phyloP scores from a whole-genome alignment of 2,888 invertebrate species.

The Hemistola chrysoprasaria region DNA sequence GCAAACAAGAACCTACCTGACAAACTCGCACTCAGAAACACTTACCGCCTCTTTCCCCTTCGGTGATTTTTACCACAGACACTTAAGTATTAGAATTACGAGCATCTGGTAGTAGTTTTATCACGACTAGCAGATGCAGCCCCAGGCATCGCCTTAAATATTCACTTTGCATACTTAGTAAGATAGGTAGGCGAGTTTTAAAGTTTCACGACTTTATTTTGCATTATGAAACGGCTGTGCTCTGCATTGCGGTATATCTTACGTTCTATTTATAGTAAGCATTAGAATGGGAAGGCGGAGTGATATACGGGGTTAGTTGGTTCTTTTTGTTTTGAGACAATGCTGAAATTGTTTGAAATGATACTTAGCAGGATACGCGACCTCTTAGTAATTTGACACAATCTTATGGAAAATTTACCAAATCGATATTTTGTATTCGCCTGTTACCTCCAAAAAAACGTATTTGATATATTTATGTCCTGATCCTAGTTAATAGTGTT shows the following conservation, averaged over 20 bases:
- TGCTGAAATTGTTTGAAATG: not conserved
- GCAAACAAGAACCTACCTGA: not conserved
- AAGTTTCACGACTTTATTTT: conserved; percentile 49
- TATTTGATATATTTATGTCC: too few relatives aligned
- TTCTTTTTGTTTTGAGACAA: not conserved
- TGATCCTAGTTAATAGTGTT: too few relatives aligned
- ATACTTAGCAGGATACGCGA: too few relatives aligned
- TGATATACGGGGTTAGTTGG: conserved; percentile 24
- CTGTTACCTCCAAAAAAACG: too few relatives aligned
- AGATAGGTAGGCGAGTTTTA: conserved; percentile 49
- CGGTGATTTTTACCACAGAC: conserved; percentile 44
- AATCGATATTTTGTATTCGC: too few relatives aligned
- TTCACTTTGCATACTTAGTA: conserved; percentile 64
- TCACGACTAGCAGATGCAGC: conserved; percentile 58
- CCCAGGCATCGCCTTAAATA: conserved; percentile 52
- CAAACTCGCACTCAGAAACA: not conserved
- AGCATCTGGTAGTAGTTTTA: conserved; percentile 57
- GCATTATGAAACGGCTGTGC: conserved; percentile 40
- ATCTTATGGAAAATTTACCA: too few relatives aligned
- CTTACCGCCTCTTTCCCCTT: conserved; percentile 19
- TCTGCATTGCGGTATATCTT: conserved; percentile 36
- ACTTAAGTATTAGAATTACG: conserved; percentile 60
- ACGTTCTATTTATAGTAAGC: conserved; percentile 7
- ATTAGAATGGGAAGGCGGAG: conserved; percentile 10
- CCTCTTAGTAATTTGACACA: too few relatives aligned